A percentile compares a stretch with the other conserved stretches of the same genome.
Evolutionary conservation across 2,113 vertebrate genomes (phyloP).

Genomic region (Dicentrarchus labrax): DNA sequence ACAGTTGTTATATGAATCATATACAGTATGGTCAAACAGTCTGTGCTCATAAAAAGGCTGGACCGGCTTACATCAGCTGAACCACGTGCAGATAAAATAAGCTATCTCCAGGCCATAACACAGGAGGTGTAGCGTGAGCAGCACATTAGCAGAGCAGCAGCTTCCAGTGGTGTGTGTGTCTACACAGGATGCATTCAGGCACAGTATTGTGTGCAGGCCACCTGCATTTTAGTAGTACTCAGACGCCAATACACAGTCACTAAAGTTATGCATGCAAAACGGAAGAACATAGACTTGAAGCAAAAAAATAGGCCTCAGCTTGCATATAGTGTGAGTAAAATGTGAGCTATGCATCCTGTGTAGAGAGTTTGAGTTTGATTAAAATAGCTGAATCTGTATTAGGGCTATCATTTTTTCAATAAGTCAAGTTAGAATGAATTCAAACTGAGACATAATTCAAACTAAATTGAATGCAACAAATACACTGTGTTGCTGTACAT

Average conservation of each 20-base stretch:
- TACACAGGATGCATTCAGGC: neutral
- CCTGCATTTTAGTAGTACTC: neutral
- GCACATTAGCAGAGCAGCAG: too few relatives aligned
- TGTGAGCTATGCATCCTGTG: neutral
- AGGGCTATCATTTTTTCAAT: too few relatives aligned
- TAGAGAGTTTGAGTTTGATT: neutral
- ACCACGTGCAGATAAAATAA: neutral
- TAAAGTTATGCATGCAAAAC: neutral
- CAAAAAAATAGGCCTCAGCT: neutral
- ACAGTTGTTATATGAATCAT: constrained; percentile 29
- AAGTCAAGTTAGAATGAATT: too few relatives aligned
- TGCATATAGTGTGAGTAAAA: neutral
- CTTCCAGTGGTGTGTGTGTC: neutral
- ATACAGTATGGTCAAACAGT: neutral
- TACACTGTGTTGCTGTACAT: neutral
- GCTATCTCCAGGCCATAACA: neutral
- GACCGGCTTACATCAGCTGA: neutral
- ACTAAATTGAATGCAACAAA: too few relatives aligned
- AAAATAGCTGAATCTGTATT: too few relatives aligned
- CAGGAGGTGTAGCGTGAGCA: neutral
- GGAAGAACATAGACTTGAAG: neutral
- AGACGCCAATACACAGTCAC: neutral
- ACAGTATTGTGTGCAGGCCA: neutral
- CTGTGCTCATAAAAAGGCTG: constrained; percentile 1
- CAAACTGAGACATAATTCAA: too few relatives aligned